Evolutionary conservation across 2,888 invertebrate species (phyloP), one percentile per base, ranked within the genome.

Genomic region (Nysson spinosus): DNA sequence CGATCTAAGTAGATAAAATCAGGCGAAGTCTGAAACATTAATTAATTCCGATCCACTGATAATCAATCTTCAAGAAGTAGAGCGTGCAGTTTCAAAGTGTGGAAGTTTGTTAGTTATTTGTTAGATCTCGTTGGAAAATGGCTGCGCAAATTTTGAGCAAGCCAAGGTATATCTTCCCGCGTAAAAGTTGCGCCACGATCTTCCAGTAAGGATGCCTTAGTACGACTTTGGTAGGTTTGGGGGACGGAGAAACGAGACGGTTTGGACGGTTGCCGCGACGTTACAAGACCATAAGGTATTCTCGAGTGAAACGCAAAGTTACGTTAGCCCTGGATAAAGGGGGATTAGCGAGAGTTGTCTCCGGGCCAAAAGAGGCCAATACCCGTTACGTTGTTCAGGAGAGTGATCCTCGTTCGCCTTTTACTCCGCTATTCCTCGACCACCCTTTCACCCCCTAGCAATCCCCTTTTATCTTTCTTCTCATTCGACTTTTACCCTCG

Each of bases 291-390:
- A 58, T 78, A 80, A 81, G 78, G 70, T 76, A 80, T 79, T 80
- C 75, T 60, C 50, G 63, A 66, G 69, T 72, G 62, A 67, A 72
- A 75, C 56, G 75, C 50, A 49, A 70, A 79, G 81, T 79, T 80
- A 76, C 77, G 69, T 74, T 75, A 74, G 56, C 63, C 73, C 44
- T 42, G 76, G 70, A 72, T 78, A 76, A 79, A 77, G 66, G 75
- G 58, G 74, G 76, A 82, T 83, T 83, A 81, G 81, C 75, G 67
- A 69, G 77, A 80, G 77, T 81, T 83, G 80, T 78, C 80, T 68
- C 68, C 60, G 67, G 64, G 81, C 79, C 81, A 79, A 82, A 77
- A 80, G 74, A 71, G 75, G 74, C 77, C 81, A 80, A 77, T 77
- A 77, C 69, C 71, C 75, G 72, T 74, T 72, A 66, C 69, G 46